Evolutionary conservation across 1,140 invertebrate genomes (phyloP), one percentile per base, ranked within the genome.

Genomic region (Oscheius sp.): DNA sequence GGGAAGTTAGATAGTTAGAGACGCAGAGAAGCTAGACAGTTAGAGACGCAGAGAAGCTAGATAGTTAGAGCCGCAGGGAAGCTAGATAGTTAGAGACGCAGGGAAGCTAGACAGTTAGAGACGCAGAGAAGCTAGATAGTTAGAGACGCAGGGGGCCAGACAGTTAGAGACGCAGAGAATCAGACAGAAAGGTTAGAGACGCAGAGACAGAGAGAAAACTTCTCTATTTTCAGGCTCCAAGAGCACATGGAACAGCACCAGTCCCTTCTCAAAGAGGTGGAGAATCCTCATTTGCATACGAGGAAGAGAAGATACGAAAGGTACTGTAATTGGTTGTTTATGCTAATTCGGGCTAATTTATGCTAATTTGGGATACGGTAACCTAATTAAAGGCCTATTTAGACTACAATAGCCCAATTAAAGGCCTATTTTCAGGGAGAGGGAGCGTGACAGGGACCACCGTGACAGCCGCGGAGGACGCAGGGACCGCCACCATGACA

Each of bases 171-270:
- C n/a, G n/a, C n/a, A n/a, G n/a, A n/a, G n/a, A n/a, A n/a, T n/a
- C n/a, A n/a, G n/a, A n/a, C n/a, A n/a, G n/a, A n/a, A n/a, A n/a
- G n/a, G n/a, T n/a, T n/a, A n/a, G n/a, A n/a, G n/a, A n/a, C n/a
- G n/a, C n/a, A n/a, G n/a, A n/a, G n/a, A n/a, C n/a, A n/a, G n/a
- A n/a, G n/a, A n/a, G n/a, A 45, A 45, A 45, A 45, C 23, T 45
- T 0, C 15, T 23, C 18, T 45, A 18, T 45, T 23, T 59, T 20
- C 23, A 59, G 55, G 10, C 61, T 63, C 0, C 61, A 63, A 34
- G 61, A 63, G 31, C 32, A 34, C 18, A 34, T n/a, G 18, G 61
- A 63, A 26, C 32, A 63, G 36, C 61, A 63, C 31, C 61, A 63
- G 18, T n/a, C 15, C 10, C 36, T 63, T 13, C n/a, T 63, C 10